Base-by-base conservation (phyloP, 2,888 invertebrate genomes). In the Endotricha flammealis region DNA sequence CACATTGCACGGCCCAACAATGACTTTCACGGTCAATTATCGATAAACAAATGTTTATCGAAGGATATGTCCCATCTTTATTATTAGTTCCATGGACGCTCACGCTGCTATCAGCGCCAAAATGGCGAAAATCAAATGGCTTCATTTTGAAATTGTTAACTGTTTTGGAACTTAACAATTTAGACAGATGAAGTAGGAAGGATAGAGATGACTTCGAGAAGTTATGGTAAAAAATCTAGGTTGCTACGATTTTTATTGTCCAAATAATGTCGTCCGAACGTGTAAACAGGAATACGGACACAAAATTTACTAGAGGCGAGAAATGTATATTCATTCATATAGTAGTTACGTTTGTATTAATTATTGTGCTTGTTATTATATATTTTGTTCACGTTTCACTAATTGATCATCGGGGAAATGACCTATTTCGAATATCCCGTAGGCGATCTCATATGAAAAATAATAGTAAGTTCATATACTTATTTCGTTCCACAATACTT, bases 241-340 rank as follows among this genome's bases (percentile, higher is more conserved):
- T 2, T 6, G 20, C n/a, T n/a, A n/a, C 20, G 20, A 6, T 20
- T 2, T 7, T 20, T 20, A 6, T 2, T 20, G 6, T 4, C 6
- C 3, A 20, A 20, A 32, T 32, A 25, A 16, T 25, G 11, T 11
- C 31, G 9, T 8, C 4, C 7, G 17, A 33, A n/a, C 16, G 9
- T 3, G 14, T 16, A 25, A 10, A 6, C 13, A 12, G 1, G 5
- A 14, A 16, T 9, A 29, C 11, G 9, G 22, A 12, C n/a, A 11
- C 62, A 7, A 72, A 69, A 58, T 77, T 67, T 45, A 80, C 80
- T 14, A 68, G 54, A 50, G 81, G 81, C 3, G 81, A 80, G 47
- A 80, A 74, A 63, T 81, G 81, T 48, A 57, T 81, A 9, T 73
- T 67, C 29, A 33, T 44, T 0, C 80, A 79, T 43, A 36, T 75